phyloP scores from a whole-genome alignment of 1,140 invertebrate species.

The Antheraea pernyi region DNA sequence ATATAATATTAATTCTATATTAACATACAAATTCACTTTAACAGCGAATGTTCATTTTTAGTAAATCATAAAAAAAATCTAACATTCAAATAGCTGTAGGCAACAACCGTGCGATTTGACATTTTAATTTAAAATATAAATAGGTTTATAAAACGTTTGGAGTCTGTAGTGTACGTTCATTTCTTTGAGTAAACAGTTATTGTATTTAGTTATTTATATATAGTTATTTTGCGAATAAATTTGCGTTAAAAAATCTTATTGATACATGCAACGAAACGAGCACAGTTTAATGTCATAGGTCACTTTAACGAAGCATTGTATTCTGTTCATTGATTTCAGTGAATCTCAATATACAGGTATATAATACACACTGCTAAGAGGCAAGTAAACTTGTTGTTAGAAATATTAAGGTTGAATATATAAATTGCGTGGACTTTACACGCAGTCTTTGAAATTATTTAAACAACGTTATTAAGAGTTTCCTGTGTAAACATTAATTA shows the following conservation, averaged over 20 bases:
- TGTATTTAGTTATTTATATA: neutral
- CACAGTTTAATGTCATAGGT: neutral
- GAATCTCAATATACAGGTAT: too few species aligned
- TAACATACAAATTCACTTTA: neutral
- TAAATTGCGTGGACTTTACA: neutral
- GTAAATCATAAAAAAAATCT: slow-evolving; percentile 13
- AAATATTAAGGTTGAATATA: too few species aligned
- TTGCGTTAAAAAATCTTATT: neutral
- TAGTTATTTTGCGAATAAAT: neutral
- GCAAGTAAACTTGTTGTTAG: too few species aligned
- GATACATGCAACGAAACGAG: neutral
- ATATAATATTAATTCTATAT: neutral
- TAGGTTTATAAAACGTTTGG: neutral
- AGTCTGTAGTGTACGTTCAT: neutral
- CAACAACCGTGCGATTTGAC: slow-evolving; percentile 20
- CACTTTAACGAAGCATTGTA: neutral
- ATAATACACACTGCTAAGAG: too few species aligned
- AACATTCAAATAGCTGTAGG: slow-evolving; percentile 24
- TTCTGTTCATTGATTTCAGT: neutral
- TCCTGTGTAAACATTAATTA: neutral
- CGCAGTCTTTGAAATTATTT: neutral
- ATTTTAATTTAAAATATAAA: slow-evolving; percentile 16
- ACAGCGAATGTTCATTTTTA: slow-evolving; percentile 9
- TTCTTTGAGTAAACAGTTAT: neutral
- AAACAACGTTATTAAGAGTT: neutral